Conservation (phyloP, 30 jellyfish, hydroid and myxozoan species). For the Turritopsis dohrnii region DNA sequence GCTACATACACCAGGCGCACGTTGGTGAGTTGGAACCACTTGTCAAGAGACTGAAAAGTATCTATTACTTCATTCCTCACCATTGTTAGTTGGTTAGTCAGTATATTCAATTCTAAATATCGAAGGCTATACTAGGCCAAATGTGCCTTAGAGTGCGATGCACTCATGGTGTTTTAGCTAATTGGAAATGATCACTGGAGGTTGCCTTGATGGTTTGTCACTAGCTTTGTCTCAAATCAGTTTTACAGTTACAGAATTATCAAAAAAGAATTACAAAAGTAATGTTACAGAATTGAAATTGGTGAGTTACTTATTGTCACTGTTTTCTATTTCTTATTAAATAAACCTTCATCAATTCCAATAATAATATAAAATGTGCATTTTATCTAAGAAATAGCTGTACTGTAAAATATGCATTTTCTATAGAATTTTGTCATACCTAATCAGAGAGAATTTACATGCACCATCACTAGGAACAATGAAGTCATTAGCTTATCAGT, state of each 20-base stretch:
- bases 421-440: too few species aligned
- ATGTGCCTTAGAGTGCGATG: constrained; percentile 52
- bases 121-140: constrained; percentile 6
- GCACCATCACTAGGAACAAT: too few species aligned
- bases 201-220: constrained; percentile 95
- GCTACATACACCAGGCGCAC: neutral
- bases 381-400: too few species aligned
- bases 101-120: neutral
- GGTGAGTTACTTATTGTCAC: constrained; percentile 31
- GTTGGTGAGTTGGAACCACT: neutral
- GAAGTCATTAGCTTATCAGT: too few species aligned
- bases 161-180: constrained; percentile 36
- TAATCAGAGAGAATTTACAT: too few species aligned
- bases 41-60: neutral
- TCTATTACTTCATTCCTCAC: neutral
- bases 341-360: too few species aligned
- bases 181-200: constrained; percentile 89
- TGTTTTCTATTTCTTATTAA: neutral
- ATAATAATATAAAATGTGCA: too few species aligned
- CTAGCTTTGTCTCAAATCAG: constrained; percentile 99
- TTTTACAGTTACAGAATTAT: constrained; percentile 74
- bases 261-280: constrained; percentile 72
- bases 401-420: too few species aligned
- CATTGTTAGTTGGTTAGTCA: neutral
- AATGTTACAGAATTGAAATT: constrained; percentile 71